Evolutionary conservation across 64 coral and sea anemone species (phyloP), one percentile per base, ranked within the genome.

Genomic region (Pachyseris speciosa): DNA sequence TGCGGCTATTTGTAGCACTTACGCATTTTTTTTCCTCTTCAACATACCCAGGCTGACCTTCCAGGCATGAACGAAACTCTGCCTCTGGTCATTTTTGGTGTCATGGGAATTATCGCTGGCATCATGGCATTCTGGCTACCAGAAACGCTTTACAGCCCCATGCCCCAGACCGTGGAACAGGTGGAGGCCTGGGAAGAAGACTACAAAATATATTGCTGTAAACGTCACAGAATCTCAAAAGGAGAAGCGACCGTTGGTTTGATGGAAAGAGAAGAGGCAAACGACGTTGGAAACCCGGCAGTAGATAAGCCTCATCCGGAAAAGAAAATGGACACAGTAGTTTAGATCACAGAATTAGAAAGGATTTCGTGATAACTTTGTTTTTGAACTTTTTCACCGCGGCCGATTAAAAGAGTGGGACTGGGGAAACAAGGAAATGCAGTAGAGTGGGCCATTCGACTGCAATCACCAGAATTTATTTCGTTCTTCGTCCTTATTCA

Each of bases 101-200:
- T 96, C 27, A 16, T 89, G 20, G 94, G 75, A 8, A 37, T 96
- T 38, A 63, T 64, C 3, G 94, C 90, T 1, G 89, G 94, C 8
- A 70, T 92, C 29, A 32, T 96, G 86, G 80, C 94, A 8, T 47
- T 96, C 38, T 96, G 90, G 85, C 67, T 96, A 22, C 94, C 94
- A 44, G 94, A 96, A 64, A 96, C 94, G 0, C 57, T 92, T 78
- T 89, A 92, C 44, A 69, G 69, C 11, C 90, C 89, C 27, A 96
- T 96, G 77, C 77, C 89, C 24, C 94, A 96, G 84, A 96, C 94
- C 11, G 94, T 93, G 7, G 94, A 96, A 39, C 85, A 96, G 42
- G 65, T 78, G 15, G 94, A 96, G 55, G 69, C 68, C 25, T 96
- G 90, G 94, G 69, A 80, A 31, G 94, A 96, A 51, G 94, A 96